A percentile compares a stretch with the other conserved stretches of the same genome.
Evolutionary conservation across 2,113 vertebrate genomes (phyloP).

Genomic region (Nicator chloris): DNA sequence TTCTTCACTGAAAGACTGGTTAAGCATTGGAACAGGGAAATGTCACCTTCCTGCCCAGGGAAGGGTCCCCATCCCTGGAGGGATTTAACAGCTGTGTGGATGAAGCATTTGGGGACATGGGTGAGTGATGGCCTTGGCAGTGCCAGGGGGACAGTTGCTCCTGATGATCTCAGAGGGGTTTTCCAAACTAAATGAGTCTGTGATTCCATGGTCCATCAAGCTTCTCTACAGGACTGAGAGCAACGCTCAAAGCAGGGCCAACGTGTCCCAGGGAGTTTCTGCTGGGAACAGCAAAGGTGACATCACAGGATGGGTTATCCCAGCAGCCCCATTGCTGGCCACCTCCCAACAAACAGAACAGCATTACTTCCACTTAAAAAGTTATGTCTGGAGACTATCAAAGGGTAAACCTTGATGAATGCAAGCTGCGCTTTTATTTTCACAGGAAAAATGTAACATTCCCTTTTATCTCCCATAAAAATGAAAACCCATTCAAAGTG

Average conservation of each 20-base stretch:
- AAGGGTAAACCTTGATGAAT: not conserved
- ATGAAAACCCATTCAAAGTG: not conserved
- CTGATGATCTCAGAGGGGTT: not conserved
- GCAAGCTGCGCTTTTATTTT: not conserved
- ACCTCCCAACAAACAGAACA: not conserved
- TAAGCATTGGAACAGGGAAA: not conserved
- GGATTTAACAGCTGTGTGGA: not conserved
- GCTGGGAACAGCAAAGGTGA: not conserved
- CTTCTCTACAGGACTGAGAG: not conserved
- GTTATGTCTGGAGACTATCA: not conserved
- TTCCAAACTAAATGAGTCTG: not conserved
- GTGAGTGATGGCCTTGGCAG: not conserved
- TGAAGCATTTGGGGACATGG: not conserved
- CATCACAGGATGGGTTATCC: not conserved
- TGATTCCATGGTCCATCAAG: not conserved
- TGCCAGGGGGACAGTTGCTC: not conserved
- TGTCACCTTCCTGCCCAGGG: not conserved
- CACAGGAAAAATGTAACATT: not conserved
- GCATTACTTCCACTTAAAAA: not conserved
- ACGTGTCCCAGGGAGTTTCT: not conserved
- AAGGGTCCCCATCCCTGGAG: not conserved
- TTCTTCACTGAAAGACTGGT: not conserved
- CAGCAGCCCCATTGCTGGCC: not conserved
- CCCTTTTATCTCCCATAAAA: not conserved
- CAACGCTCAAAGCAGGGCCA: not conserved